Evolutionary conservation across 2,113 vertebrate species (phyloP).

Genomic region (Cryptotis parvus): DNA sequence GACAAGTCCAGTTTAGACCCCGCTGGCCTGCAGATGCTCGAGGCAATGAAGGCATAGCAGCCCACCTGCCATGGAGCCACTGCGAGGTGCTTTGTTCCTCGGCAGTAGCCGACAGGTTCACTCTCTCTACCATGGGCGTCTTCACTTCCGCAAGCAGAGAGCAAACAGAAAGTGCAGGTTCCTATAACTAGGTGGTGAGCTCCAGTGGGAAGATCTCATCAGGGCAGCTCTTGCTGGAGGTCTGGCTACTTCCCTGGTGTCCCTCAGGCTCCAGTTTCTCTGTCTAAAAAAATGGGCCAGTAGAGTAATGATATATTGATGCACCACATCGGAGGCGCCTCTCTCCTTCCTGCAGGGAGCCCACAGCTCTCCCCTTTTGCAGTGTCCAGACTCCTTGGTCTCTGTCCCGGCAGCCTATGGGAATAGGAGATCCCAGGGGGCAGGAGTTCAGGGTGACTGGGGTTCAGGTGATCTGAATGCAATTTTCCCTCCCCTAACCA

Average conservation of each 20-base stretch:
- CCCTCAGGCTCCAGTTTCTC: not conserved
- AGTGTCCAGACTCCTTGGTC: too few species aligned
- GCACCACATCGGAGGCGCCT: not conserved
- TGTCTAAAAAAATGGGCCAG: not conserved
- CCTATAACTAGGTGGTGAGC: too few species aligned
- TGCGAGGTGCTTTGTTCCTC: not conserved
- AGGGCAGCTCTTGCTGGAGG: too few species aligned
- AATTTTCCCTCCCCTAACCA: not conserved
- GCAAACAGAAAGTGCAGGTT: fast-evolving
- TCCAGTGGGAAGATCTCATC: too few species aligned
- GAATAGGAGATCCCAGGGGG: not conserved
- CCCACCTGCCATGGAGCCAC: too few species aligned
- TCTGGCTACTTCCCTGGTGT: not conserved
- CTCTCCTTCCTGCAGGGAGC: too few species aligned
- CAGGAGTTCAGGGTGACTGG: not conserved
- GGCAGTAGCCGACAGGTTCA: not conserved
- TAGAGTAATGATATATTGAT: not conserved
- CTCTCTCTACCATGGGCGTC: not conserved
- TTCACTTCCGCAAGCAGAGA: too few species aligned
- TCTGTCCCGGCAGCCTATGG: not conserved
- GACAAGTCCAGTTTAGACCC: not conserved
- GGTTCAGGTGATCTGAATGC: not conserved
- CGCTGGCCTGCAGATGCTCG: not conserved
- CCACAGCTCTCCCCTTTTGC: not conserved
- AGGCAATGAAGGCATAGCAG: too few species aligned